Percentiles rank a stretch among this genome's conserved stretches.
These are phyloP conservation scores for Forbesichthys papilliferus DNA, from an alignment of 2,113 vertebrate genomes.

Conservation along the genomic window DNA sequence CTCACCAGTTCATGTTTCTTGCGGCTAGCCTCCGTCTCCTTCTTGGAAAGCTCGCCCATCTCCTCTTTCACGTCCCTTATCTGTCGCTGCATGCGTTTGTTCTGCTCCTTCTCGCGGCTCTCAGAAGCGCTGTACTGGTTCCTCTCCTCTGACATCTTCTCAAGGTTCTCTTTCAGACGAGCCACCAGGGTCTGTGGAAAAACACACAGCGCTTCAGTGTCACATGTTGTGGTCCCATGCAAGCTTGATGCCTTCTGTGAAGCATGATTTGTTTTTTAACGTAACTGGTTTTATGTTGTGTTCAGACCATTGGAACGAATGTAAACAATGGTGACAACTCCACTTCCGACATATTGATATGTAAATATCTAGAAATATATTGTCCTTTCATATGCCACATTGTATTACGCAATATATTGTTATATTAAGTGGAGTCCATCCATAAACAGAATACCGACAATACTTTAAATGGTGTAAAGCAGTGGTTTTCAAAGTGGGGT, in stretches of 20 bases:
- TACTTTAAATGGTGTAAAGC: no score
- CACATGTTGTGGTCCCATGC: no score
- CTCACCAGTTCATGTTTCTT: slow-evolving; percentile 96
- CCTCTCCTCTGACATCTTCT: slow-evolving; percentile 92
- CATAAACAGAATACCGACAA: no score
- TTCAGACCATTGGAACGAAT: no score
- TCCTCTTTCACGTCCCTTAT: slow-evolving; percentile 93
- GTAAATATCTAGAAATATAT: background rate
- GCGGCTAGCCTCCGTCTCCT: slow-evolving; percentile 92
- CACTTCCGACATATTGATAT: background rate
- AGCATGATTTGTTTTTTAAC: no score
- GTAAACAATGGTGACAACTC: no score
- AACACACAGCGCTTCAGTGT: no score
- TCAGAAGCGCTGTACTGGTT: slow-evolving; percentile 84
- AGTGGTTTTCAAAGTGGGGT: no score
- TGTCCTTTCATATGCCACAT: background rate
- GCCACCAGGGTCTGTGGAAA: slow-evolving; percentile 82
- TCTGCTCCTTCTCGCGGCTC: slow-evolving; percentile 95
- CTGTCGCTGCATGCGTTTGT: slow-evolving; percentile 93
- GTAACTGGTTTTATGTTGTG: no score
- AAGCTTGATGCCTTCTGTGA: no score
- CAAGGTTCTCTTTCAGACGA: slow-evolving; percentile 94
- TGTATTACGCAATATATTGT: background rate
- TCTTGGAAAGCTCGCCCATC: slow-evolving; percentile 91
- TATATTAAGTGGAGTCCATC: no score